Percentiles rank a stretch among this genome's conserved stretches.
Evolutionary conservation across 2,113 vertebrate genomes (phyloP).

Genomic region (Anser brachyrhynchus): DNA sequence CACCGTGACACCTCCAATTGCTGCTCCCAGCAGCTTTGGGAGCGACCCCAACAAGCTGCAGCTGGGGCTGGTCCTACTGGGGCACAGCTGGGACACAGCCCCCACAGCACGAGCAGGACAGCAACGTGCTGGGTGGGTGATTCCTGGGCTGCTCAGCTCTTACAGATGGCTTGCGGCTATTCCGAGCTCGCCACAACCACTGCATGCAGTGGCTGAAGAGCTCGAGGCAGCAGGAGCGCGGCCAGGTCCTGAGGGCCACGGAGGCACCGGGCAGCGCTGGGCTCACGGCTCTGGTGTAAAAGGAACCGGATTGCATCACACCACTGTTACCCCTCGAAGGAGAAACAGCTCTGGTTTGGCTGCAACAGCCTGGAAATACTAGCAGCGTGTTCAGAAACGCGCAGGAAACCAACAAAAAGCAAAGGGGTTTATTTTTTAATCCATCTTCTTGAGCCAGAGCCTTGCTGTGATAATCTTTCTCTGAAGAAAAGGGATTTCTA

Average conservation of each 20-base stretch:
- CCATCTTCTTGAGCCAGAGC: neutral
- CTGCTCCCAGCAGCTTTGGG: neutral
- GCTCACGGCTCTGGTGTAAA: neutral
- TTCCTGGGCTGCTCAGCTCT: neutral
- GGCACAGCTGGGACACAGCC: neutral
- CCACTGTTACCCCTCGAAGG: neutral
- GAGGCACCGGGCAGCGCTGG: neutral
- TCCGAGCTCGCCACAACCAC: neutral
- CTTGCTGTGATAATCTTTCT: neutral
- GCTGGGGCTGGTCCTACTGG: neutral
- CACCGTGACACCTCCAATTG: rapidly evolving
- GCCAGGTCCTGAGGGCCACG: neutral
- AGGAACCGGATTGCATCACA: too few species aligned
- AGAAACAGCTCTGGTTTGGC: neutral
- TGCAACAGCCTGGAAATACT: neutral
- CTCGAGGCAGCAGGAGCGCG: neutral
- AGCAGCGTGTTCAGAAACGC: rapidly evolving
- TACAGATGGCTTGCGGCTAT: too few species aligned
- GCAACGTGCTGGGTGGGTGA: rapidly evolving
- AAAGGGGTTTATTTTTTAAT: neutral
- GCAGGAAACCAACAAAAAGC: neutral
- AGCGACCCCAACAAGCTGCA: neutral
- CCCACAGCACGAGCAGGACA: neutral
- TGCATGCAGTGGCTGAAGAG: neutral
- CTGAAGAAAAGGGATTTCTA: neutral